Evolutionary conservation across 2,113 vertebrate species (phyloP), one percentile per base, ranked within the genome.

Genomic region (Trogon surrucura): DNA sequence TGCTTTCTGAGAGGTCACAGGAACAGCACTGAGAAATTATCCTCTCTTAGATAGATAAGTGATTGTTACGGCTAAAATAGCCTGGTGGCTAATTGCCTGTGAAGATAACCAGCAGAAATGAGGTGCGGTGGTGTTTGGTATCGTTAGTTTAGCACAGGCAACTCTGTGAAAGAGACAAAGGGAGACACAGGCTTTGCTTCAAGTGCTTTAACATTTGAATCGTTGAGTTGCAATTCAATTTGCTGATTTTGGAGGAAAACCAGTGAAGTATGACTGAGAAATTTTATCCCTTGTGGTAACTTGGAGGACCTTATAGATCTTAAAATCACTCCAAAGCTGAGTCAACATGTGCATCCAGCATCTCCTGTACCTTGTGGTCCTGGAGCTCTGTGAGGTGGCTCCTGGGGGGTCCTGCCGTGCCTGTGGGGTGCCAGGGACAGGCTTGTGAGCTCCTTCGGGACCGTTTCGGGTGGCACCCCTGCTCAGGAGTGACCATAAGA

Each of bases 311-410:
- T 88, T 69, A 27, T 3, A 32, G 34, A 26, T 62, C 45, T 51
- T 34, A 66, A 91, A 84, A 7, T 14, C 56, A 58, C 6, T 13
- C 22, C 13, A 64, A 50, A 38, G 22, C 67, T 29, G 12, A 20
- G 8, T 2, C 1, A 4, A 50, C 45, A 25, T 3, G 2, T 0
- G 0, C 27, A 61, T 6, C 11, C n/a, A 41, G 7, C 11, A 4
- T 22, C 25, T 70, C 57, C 45, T 60, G 29, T 29, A 30, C 29
- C 32, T 44, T 82, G 7, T 44, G 32, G 29, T 61, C 34, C 60
- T 14, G 29, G 41, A 44, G 57, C 0, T 1, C 23, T 45, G 48
- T 0, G 0, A 50, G 54, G 29, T 34, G 45, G 11, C n/a, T 70
- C 22, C 38, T 66, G 56, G 56, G 56, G 56, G 0, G 22, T 51